Evolutionary conservation across 2,113 vertebrate species (phyloP).

Genomic region (Argyrosomus japonicus): DNA sequence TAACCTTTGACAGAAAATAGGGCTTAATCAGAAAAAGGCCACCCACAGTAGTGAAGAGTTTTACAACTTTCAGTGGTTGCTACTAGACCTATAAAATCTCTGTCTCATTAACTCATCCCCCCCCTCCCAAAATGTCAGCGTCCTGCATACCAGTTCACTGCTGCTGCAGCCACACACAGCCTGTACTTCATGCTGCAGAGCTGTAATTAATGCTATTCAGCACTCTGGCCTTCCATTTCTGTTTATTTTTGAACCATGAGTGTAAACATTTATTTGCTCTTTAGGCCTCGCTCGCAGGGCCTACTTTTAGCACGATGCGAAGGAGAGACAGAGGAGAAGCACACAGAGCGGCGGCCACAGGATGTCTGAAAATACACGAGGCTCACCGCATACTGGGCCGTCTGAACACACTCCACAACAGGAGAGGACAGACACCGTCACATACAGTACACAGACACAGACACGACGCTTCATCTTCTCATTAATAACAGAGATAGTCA

Average conservation of each 20-base stretch:
- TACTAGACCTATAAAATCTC: conserved; percentile 29
- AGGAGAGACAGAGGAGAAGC: conserved; percentile 59
- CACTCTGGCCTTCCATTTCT: conserved; percentile 47
- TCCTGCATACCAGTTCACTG: conserved; percentile 24
- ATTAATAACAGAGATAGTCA: not conserved
- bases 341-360: conserved; percentile 64
- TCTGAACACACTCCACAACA: conserved; percentile 7
- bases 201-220: conserved; percentile 52
- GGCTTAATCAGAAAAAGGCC: conserved; percentile 8
- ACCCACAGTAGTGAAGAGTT: conserved; percentile 26
- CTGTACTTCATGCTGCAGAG: conserved; percentile 50
- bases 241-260: conserved; percentile 61
- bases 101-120: conserved; percentile 12
- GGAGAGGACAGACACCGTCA: not conserved
- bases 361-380: conserved; percentile 71
- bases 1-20: not conserved
- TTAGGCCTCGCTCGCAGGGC: conserved; percentile 18
- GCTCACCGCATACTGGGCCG: conserved; percentile 61
- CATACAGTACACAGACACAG: not conserved
- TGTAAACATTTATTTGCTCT: conserved; percentile 78
- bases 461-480: not conserved
- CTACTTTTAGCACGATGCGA: conserved; percentile 68
- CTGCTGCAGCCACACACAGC: conserved; percentile 48
- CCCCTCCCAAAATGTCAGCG: conserved; percentile 12
- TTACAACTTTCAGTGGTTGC: conserved; percentile 14